Conservation (phyloP, 2,113 vertebrate species). For the Grus americana region DNA sequence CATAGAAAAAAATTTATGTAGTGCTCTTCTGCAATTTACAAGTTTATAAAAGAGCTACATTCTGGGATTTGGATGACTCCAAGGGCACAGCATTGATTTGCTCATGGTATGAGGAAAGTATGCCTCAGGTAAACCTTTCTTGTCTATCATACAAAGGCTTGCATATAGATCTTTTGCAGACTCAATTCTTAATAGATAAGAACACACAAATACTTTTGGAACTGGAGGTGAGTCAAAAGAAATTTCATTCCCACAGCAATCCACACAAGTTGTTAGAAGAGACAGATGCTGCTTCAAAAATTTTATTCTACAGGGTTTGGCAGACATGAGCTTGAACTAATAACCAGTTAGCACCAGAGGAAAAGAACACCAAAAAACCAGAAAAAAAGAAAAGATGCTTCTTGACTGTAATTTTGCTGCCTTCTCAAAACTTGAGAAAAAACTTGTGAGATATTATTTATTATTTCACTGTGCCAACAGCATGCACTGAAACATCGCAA, state of each 20-base stretch:
- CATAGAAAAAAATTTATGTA: not conserved
- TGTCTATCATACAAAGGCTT: slow-evolving; percentile 18
- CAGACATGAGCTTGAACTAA: slow-evolving; percentile 17
- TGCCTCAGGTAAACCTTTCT: not conserved
- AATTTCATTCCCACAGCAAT: slow-evolving; percentile 22
- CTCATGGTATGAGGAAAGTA: not conserved
- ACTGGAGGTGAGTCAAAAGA: not conserved
- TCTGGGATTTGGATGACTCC: not conserved
- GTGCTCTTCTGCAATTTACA: not conserved
- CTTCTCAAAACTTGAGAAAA: not conserved
- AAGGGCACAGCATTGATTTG: slow-evolving; percentile 22
- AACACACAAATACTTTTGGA: not conserved
- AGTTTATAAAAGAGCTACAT: slow-evolving; percentile 21
- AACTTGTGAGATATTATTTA: not conserved
- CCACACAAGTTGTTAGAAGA: not conserved
- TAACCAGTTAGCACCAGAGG: not conserved
- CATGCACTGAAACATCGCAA: not conserved
- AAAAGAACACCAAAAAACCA: not conserved
- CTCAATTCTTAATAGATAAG: slow-evolving; percentile 28
- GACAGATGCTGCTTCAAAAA: slow-evolving; percentile 27
- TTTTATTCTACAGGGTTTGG: not conserved
- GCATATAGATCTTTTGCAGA: not conserved
- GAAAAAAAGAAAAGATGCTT: not conserved
- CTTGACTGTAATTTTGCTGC: not conserved
- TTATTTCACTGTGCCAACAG: not conserved